Evolutionary conservation across 2,797 vertebrate genomes (phyloP).

Genomic region (Aphelocoma californica): DNA sequence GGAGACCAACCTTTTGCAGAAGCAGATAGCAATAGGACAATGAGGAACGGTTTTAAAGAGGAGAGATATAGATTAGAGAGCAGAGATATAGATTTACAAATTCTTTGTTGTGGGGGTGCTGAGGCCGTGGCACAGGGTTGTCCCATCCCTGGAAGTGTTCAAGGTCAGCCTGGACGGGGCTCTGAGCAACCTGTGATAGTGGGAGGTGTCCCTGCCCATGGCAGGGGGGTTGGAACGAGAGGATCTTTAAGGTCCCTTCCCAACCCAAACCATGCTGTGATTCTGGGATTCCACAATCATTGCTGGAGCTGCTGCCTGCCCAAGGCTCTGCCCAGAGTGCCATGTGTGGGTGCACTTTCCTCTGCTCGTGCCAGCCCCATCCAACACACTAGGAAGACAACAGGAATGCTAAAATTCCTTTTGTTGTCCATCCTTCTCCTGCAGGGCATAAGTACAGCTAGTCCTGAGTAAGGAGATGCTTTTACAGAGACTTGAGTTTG

Average conservation of each 20-base stretch:
- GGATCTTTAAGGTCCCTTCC: background rate
- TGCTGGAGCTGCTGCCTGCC: background rate
- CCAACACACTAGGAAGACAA: background rate
- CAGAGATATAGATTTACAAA: background rate
- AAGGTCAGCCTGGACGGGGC: background rate
- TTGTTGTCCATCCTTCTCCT: background rate
- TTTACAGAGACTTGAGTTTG: background rate
- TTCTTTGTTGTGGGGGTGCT: background rate
- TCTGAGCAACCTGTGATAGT: background rate
- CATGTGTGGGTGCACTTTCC: fast-evolving
- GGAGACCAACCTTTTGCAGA: background rate
- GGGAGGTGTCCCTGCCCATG: background rate
- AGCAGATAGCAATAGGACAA: background rate
- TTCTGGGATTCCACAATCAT: background rate
- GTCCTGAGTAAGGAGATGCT: background rate
- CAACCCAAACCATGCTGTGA: background rate
- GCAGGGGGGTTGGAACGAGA: fast-evolving
- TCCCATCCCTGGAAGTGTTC: background rate
- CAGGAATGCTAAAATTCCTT: background rate
- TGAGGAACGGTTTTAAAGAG: background rate
- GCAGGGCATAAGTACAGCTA: background rate
- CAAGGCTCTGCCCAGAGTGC: background rate
- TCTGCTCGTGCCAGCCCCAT: background rate
- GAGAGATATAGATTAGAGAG: background rate
- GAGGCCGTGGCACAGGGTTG: background rate